Evolutionary conservation across 2,888 invertebrate species (phyloP), one percentile per base, ranked within the genome.

Genomic region (Periphyllus acericola): DNA sequence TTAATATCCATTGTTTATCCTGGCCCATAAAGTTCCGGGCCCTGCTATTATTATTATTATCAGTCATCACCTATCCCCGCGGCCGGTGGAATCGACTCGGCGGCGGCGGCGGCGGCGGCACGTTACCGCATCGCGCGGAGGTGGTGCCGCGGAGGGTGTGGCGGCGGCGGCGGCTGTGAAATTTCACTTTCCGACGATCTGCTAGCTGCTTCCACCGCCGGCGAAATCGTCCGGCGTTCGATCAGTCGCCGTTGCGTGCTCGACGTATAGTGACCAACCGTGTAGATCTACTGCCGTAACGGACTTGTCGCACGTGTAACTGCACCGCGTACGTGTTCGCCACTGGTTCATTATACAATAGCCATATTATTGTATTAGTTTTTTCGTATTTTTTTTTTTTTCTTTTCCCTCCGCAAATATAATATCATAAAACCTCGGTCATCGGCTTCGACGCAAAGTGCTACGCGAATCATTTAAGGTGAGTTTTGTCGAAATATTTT

Each of bases 201-300:
- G 66, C 32, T 55, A 74, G 83, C 66, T 34, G 40, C 36, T 19
- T 29, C 40, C 60, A 60, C 46, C 68, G 29, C 32, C 66, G 46
- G 68, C 74, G 40, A 34, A 40, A 32, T 29, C 80, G 34, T 29
- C 71, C 11, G 0, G n/a, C 32, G 36, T 40, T 29, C 55, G 79
- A 72, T 86, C 86, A 87, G 87, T 87, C 87, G 74, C 81, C 87
- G 87, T 81, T 81, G 87, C 66, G 87, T 87, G 87, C 66, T 87
- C 87, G 81, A 46, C 19, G 87, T 81, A 40, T 32, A 60, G 74
- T 32, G 78, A 36, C n/a, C 55, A 34, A 71, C 86, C 79, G 86
- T 40, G 74, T 87, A 66, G 3, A 36, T 32, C 36, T 60, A 74
- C 19, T 40, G 72, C 46, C 74, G 36, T 17, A 25, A 87, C 80